Base-by-base conservation (phyloP, 37 sponge, comb jelly and placozoan species). In the Diacarnus erythraeanus region DNA sequence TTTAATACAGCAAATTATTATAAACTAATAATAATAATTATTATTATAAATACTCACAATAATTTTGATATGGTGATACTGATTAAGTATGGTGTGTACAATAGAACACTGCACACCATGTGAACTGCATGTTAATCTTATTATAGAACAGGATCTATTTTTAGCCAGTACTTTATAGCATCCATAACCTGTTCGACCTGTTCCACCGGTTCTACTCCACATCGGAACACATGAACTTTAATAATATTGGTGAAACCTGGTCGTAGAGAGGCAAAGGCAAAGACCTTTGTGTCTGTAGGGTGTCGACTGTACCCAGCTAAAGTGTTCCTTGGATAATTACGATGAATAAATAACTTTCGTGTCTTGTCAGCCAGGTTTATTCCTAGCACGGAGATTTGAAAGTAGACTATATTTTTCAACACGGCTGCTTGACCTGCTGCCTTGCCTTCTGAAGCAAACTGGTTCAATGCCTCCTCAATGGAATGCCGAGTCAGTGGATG, bases 261-360 rank as follows among this genome's bases (percentile, higher is more conserved):
- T 29, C 80, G 30, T 22, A 25, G 79, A 29, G 84, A 69, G 8
- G 79, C 84, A 68, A 89, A 80, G 29, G 77, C 84, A 56, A 89
- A 83, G n/a, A 47, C 38, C 12, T 79, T 79, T 3, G 54, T 2
- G 9, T 75, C 57, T 4, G 10, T 58, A 3, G 70, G 75, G 54
- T 84, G 80, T 41, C n/a, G 1, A 33, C 80, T 80, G 59, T 69
- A 89, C 0, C 84, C 89, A 34, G 36, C 84, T 0, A 89, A 4
- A 47, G 79, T 74, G 40, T 89, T 89, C 21, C 76, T 56, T 2
- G 84, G 84, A 43, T 89, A 89, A 47, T 89, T 83, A 33, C 89
- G 38, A 38, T 65, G 79, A 47, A 89, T 54, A 59, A 89, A 89
- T 38, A 79, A 17, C 35, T 59, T 73, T 31, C 68, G 84, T 26